phyloP scores from a whole-genome alignment of 2,113 vertebrate species.

The Malurus elegans region DNA sequence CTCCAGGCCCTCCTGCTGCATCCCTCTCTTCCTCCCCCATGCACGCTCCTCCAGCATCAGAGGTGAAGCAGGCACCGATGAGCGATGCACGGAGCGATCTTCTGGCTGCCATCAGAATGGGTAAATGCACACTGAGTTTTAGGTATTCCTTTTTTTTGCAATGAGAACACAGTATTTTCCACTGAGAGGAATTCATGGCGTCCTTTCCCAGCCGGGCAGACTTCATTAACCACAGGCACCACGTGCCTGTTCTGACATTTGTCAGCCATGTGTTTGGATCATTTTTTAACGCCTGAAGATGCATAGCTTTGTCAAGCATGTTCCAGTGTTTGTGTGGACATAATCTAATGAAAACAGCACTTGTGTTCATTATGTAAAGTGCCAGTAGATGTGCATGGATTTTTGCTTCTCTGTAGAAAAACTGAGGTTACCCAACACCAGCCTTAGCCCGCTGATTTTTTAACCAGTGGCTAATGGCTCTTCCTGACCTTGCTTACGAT shows the following conservation, averaged over 20 bases:
- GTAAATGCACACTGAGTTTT: slow-evolving; percentile 64
- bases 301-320: not conserved
- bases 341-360: not conserved
- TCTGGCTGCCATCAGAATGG: slow-evolving; percentile 96
- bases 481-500: not conserved
- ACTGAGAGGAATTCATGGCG: not conserved
- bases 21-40: slow-evolving; percentile 81
- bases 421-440: not conserved
- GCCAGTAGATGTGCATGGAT: not conserved
- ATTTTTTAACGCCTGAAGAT: not conserved
- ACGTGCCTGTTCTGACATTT: no score
- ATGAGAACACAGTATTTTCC: not conserved
- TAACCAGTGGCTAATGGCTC: not conserved
- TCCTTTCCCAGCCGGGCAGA: not conserved
- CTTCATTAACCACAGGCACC: not conserved
- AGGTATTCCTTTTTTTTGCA: not conserved
- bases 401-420: not conserved
- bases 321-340: not conserved
- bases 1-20: slow-evolving; percentile 79
- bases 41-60: slow-evolving; percentile 70
- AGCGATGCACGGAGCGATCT: slow-evolving; percentile 94
- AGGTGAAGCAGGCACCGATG: slow-evolving; percentile 72
- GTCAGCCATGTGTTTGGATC: not conserved
- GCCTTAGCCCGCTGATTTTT: not conserved
- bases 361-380: not conserved